Conservation (phyloP, 2,888 invertebrate genomes). For the Drosophila atripex region DNA sequence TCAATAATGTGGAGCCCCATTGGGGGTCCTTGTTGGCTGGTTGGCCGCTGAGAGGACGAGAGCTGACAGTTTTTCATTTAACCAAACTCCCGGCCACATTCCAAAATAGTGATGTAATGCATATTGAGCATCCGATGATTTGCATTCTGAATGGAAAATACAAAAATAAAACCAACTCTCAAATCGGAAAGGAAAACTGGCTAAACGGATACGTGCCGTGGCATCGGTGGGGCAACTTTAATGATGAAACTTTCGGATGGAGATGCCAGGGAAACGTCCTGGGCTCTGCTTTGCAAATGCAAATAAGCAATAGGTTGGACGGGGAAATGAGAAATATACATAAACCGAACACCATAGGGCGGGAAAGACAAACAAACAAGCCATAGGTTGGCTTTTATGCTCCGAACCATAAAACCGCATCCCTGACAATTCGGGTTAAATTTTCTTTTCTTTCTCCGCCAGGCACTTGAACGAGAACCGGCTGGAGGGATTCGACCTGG, state of each 20-base stretch:
- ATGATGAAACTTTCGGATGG: constrained; percentile 50
- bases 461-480: constrained; percentile 85
- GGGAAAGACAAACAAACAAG: not conserved
- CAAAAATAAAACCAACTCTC: no score
- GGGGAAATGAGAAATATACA: constrained; percentile 1
- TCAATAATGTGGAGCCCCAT: constrained; percentile 50
- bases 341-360: not conserved
- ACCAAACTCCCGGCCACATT: not conserved
- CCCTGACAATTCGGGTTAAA: constrained; percentile 14
- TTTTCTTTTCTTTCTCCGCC: constrained; percentile 7
- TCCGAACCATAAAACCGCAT: constrained; percentile 18
- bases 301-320: constrained; percentile 30
- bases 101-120: constrained; percentile 25
- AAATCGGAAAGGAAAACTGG: constrained; percentile 26
- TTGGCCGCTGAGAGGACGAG: constrained; percentile 32
- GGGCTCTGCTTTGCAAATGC: constrained; percentile 30
- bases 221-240: constrained; percentile 51
- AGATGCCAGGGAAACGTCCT: not conserved
- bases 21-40: not conserved
- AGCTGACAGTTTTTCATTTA: constrained; percentile 40
- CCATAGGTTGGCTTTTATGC: constrained; percentile 37
- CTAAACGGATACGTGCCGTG: constrained; percentile 49
- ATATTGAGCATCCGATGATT: constrained; percentile 47
- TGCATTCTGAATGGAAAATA: constrained; percentile 37
- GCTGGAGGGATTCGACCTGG: constrained; percentile 82